These are phyloP conservation scores for Siderastrea siderea DNA, from an alignment of 92 coral and sea anemone species.

Conservation along the genomic window DNA sequence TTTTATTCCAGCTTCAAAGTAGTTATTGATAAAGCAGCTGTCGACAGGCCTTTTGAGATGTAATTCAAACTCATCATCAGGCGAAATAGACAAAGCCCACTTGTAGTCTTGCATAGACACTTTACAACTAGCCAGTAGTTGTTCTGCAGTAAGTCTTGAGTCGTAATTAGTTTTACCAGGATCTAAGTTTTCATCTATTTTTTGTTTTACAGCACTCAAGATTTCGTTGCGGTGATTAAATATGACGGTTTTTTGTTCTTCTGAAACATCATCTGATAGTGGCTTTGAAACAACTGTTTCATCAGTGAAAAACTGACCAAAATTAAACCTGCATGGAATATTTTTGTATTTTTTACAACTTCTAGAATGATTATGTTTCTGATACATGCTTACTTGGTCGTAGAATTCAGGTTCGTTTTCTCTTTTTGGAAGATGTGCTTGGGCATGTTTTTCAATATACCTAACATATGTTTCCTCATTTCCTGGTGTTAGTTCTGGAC, in stretches of 20 bases:
- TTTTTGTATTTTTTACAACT: no score
- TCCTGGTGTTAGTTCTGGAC: slow-evolving; percentile 38
- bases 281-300: no score
- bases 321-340: no score
- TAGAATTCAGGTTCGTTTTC: not conserved
- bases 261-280: no score
- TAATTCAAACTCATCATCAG: not conserved
- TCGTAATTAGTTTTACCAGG: slow-evolving; percentile 34
- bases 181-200: slow-evolving; percentile 51
- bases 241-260: not conserved
- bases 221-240: slow-evolving; percentile 43
- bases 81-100: no score
- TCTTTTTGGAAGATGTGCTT: slow-evolving; percentile 54
- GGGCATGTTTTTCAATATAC: slow-evolving; percentile 61
- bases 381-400: no score
- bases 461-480: slow-evolving; percentile 48
- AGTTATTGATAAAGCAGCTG: no score
- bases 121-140: no score
- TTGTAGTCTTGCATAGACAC: no score
- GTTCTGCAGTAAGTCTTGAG: not conserved
- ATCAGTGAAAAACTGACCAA: no score
- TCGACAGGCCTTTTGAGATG: slow-evolving; percentile 3
- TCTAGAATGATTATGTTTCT: not conserved
- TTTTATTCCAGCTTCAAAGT: no score
- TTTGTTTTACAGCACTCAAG: slow-evolving; percentile 42